Percentiles rank a stretch among this genome's conserved stretches.
Evolutionary conservation across 2,113 vertebrate species (phyloP).

Genomic region (Cryptotis parvus): DNA sequence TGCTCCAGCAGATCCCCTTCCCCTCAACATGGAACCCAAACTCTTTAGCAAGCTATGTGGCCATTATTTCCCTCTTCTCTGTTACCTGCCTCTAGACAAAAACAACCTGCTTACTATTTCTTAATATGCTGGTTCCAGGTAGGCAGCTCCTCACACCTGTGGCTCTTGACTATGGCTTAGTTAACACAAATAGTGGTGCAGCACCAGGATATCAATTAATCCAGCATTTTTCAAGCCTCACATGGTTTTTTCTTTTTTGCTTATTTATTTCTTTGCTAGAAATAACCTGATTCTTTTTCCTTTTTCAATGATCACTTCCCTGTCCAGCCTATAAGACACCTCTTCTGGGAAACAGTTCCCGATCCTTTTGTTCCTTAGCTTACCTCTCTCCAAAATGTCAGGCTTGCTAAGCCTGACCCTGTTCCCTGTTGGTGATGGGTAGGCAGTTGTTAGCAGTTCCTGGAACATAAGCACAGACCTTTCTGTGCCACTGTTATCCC

Average conservation of each 20-base stretch:
- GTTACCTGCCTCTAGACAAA: not conserved
- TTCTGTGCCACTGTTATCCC: fast-evolving
- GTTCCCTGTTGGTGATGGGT: not conserved
- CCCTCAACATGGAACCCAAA: not conserved
- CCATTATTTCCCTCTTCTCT: not conserved
- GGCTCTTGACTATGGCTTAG: too few relatives aligned
- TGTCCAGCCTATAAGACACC: not conserved
- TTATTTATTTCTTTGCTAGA: not conserved
- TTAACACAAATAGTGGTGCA: too few relatives aligned
- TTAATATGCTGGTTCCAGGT: not conserved
- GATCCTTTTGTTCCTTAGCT: not conserved
- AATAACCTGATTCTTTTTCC: not conserved
- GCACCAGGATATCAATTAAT: not conserved
- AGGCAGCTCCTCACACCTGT: too few relatives aligned
- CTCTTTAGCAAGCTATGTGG: not conserved
- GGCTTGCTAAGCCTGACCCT: not conserved
- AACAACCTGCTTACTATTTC: not conserved
- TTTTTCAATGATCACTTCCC: not conserved
- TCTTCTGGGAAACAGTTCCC: not conserved
- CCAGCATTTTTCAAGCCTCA: not conserved
- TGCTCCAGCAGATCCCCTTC: not conserved
- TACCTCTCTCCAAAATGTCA: not conserved
- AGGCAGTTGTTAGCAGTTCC: too few relatives aligned
- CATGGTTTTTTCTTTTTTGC: not conserved
- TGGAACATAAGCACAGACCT: too few relatives aligned